Evolutionary conservation across 2,113 vertebrate genomes (phyloP).

Genomic region (Nesoenas mayeri): DNA sequence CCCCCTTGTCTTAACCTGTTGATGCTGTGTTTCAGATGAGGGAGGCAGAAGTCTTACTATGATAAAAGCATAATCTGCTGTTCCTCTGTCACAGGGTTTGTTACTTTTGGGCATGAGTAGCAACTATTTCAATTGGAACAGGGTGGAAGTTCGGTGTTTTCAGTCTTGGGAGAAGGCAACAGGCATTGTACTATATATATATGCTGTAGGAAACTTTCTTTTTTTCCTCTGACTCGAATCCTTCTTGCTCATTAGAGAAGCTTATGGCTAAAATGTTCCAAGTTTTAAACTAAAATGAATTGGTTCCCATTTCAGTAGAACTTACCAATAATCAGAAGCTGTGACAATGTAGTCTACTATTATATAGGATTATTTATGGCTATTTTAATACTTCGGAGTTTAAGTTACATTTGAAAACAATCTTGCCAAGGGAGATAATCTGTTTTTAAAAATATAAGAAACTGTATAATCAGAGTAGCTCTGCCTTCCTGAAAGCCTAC

Average conservation of each 20-base stretch:
- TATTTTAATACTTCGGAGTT: background rate
- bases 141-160: background rate
- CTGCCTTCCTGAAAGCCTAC: background rate
- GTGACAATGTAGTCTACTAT: background rate
- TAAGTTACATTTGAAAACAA: background rate
- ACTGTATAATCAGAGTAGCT: background rate
- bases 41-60: background rate
- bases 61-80: background rate
- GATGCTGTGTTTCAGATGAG: background rate
- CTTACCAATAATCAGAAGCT: background rate
- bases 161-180: background rate
- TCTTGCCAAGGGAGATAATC: background rate
- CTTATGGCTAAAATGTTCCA: background rate
- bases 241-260: background rate
- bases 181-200: background rate
- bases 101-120: background rate
- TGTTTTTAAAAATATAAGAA: slow-evolving; percentile 2
- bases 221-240: background rate
- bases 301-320: background rate
- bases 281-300: background rate
- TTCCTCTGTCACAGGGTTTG: background rate
- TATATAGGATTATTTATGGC: background rate
- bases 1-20: background rate
- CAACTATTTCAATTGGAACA: background rate
- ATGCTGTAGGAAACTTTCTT: background rate